Conservation (phyloP, 2,797 vertebrate genomes). For the Bovichtus variegatus region DNA sequence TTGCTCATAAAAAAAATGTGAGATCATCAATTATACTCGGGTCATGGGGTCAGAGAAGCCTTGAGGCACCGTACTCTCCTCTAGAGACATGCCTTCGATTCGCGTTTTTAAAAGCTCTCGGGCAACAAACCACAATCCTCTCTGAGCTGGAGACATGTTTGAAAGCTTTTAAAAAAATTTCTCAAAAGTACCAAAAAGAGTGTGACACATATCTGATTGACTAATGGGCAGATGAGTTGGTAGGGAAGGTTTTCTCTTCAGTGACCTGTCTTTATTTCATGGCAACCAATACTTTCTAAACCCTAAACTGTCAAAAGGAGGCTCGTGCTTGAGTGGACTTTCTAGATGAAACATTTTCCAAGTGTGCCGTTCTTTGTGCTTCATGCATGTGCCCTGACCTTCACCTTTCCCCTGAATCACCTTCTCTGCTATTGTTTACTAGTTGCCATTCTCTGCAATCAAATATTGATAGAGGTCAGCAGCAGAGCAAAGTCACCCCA, state of each 20-base stretch:
- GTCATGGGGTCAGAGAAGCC: slow-evolving; percentile 60
- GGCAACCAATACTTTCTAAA: slow-evolving; percentile 31
- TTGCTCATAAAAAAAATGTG: slow-evolving; percentile 34
- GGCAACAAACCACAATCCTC: slow-evolving; percentile 13
- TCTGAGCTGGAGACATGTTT: slow-evolving; percentile 20
- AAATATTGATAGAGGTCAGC: slow-evolving; percentile 81
- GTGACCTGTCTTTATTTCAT: slow-evolving; percentile 27
- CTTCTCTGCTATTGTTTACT: slow-evolving; percentile 74
- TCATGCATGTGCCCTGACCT: slow-evolving; percentile 43
- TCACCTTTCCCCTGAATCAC: slow-evolving; percentile 55
- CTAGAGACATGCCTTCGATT: slow-evolving; percentile 38
- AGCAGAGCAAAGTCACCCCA: slow-evolving; percentile 70
- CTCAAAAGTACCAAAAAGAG: slow-evolving; percentile 21
- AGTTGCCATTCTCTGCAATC: slow-evolving; percentile 69
- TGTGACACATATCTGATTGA: slow-evolving; percentile 22
- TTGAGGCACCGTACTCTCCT: slow-evolving; percentile 30
- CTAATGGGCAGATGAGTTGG: slow-evolving; percentile 14
- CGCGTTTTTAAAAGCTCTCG: slow-evolving; percentile 37
- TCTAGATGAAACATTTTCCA: slow-evolving; percentile 16
- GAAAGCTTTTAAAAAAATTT: slow-evolving; percentile 17
- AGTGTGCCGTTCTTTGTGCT: slow-evolving; percentile 27
- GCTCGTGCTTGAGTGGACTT: slow-evolving; percentile 1
- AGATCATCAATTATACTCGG: slow-evolving; percentile 62
- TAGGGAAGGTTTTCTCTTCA: slow-evolving; percentile 8
- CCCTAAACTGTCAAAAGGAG: slow-evolving; percentile 38